A percentile compares a stretch with the other conserved stretches of the same genome.
Evolutionary conservation across 1,140 invertebrate species (phyloP).

Genomic region (Bombyx mandarina): DNA sequence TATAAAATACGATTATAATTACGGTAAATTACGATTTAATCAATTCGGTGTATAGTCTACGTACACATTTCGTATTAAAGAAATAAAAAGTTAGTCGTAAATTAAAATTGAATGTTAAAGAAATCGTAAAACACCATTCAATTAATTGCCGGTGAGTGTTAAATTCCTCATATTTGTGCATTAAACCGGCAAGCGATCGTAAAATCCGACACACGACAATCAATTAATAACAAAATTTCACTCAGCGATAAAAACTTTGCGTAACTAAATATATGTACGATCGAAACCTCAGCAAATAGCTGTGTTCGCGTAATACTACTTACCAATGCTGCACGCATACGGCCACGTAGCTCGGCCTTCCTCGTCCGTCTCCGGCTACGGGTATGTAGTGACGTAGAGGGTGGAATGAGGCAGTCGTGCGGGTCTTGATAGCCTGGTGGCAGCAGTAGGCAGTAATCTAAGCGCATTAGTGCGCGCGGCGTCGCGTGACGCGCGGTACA

Average conservation of each 20-base stretch:
- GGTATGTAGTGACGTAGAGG: background rate
- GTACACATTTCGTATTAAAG: too few species aligned
- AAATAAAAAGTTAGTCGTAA: too few species aligned
- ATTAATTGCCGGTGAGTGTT: too few species aligned
- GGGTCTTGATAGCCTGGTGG: slow-evolving; percentile 30
- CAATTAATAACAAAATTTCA: too few species aligned
- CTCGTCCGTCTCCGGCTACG: slow-evolving; percentile 4
- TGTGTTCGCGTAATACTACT: slow-evolving; percentile 42
- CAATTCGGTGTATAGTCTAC: too few species aligned
- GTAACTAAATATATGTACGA: slow-evolving; percentile 16
- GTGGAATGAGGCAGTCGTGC: slow-evolving; percentile 1
- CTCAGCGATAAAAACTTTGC: background rate
- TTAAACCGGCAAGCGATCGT: too few species aligned
- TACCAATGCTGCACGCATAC: slow-evolving; percentile 25
- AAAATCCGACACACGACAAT: too few species aligned
- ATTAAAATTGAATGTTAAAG: too few species aligned
- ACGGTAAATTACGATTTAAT: too few species aligned
- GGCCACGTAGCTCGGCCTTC: slow-evolving; percentile 11
- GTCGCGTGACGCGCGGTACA: slow-evolving; percentile 51
- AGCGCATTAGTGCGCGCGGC: slow-evolving; percentile 54
- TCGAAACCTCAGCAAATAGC: slow-evolving; percentile 52
- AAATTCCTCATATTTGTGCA: too few species aligned
- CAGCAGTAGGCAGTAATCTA: slow-evolving; percentile 52
- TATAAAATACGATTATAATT: too few species aligned
- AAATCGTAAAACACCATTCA: too few species aligned